Evolutionary conservation across 2,888 invertebrate genomes (phyloP).

Genomic region (Drosophila fulvimacula): DNA sequence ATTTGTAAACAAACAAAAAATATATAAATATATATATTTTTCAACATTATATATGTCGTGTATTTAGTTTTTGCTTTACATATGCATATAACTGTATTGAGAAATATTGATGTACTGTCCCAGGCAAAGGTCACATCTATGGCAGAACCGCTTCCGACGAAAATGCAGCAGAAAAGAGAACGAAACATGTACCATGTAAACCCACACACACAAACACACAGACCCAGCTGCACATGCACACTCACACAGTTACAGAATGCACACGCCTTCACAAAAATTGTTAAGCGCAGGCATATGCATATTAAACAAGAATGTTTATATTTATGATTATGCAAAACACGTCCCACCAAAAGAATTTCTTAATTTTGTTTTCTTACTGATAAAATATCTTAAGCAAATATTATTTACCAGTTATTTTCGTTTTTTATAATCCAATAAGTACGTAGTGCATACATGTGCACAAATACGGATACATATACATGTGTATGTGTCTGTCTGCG

Average conservation of each 20-base stretch:
- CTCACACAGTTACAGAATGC: constrained; percentile 23
- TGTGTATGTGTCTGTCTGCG: constrained; percentile 33
- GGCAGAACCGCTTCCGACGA: constrained; percentile 51
- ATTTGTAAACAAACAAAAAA: constrained; percentile 5
- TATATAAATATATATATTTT: not conserved
- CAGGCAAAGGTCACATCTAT: constrained; percentile 57
- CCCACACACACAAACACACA: constrained; percentile 9
- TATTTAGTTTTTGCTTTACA: not conserved
- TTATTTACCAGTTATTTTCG: constrained; percentile 59
- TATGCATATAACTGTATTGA: constrained; percentile 17
- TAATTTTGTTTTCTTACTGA: constrained; percentile 24
- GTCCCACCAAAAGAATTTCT: constrained; percentile 38
- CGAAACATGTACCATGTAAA: constrained; percentile 46
- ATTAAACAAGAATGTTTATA: constrained; percentile 20
- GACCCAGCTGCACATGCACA: constrained; percentile 9
- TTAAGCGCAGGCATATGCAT: constrained; percentile 33
- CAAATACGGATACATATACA: constrained; percentile 25
- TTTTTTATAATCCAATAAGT: constrained; percentile 65
- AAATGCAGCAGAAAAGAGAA: constrained; percentile 61
- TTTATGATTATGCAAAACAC: constrained; percentile 50
- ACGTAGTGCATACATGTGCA: constrained; percentile 30
- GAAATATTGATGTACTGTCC: constrained; percentile 41
- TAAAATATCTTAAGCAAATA: constrained; percentile 26
- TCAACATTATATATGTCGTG: not conserved
- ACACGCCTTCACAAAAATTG: constrained; percentile 51